A percentile compares a stretch with the other conserved stretches of the same genome.
phyloP scores from a whole-genome alignment of 1,140 invertebrate genomes.

The Habropoda laboriosa region DNA sequence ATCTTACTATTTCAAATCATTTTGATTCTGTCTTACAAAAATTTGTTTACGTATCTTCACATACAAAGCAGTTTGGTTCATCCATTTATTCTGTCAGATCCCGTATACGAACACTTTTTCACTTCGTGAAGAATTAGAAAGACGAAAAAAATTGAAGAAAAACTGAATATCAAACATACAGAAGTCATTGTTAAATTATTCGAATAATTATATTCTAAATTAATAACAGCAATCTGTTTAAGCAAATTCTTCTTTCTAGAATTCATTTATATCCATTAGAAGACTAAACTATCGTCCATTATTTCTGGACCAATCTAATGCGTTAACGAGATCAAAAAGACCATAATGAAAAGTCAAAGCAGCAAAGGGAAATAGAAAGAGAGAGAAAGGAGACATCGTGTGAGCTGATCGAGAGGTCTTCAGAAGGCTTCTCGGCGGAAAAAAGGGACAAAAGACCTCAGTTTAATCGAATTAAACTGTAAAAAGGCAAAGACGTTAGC shows the following conservation, averaged over 20 bases:
- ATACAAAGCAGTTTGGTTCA: too few relatives aligned
- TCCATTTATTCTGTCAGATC: too few relatives aligned
- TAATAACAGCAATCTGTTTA: background rate
- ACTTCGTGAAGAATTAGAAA: background rate
- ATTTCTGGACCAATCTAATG: background rate
- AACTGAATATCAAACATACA: too few relatives aligned
- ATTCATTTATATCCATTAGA: background rate
- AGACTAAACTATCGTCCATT: background rate
- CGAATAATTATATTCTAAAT: too few relatives aligned
- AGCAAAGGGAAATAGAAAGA: background rate
- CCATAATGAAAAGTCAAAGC: background rate
- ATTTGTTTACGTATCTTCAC: too few relatives aligned
- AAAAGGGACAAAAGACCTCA: background rate
- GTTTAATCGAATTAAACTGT: slow-evolving; percentile 7
- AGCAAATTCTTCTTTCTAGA: background rate
- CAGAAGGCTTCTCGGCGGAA: background rate
- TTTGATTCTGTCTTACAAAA: too few relatives aligned
- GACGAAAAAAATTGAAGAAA: background rate
- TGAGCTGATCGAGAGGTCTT: background rate
- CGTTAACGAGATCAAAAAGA: background rate
- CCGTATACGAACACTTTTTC: too few relatives aligned
- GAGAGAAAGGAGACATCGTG: background rate
- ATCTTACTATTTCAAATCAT: too few relatives aligned
- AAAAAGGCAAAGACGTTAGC: background rate
- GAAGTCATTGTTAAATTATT: too few relatives aligned